Base-by-base conservation (phyloP, 2,888 invertebrate genomes). In the Synergus japonicus region DNA sequence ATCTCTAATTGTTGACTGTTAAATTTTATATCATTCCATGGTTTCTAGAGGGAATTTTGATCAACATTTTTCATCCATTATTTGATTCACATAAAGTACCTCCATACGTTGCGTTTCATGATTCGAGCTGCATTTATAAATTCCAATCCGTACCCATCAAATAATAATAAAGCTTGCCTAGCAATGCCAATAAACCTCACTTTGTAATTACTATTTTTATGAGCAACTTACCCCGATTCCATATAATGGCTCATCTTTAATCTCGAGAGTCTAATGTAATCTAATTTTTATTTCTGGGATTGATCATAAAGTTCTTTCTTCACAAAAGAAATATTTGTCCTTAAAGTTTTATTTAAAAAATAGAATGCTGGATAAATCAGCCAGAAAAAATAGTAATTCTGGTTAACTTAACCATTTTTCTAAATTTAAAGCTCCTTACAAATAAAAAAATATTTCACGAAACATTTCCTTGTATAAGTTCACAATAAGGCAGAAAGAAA, bases 401-500 rank as follows among this genome's bases (percentile, higher is more conserved):
- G 29, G 29, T 29, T 29, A 29, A 1, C 2, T 29, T 29, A 29
- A 2, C 29, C 29, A 29, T 2, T 29, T 29, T 29, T 29, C 2
- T 46, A 46, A 2, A 8, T 46, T 3, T 63, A 13, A 4, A 46
- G 29, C 15, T 49, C 46, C 22, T 49, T 12, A 29, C n/a, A 54
- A 54, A 73, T 73, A 73, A 37, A 15, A 54, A n/a, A 54, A 54
- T 54, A 29, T 37, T 69, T n/a, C n/a, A 49, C 46, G 69, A 29
- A 54, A 54, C 18, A 73, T 73, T 73, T 54, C 10, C 4, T n/a
- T 73, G 54, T 15, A 54, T 15, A 54, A 73, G 73, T 54, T 73
- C 1, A 49, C 37, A 73, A 54, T 49, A 54, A 73, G 49, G n/a
- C 37, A 15, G 37, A 10, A n/a, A n/a, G n/a, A n/a, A n/a, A n/a